Evolutionary conservation across 2,888 invertebrate species (phyloP).

Genomic region (Drosophila koepferae): DNA sequence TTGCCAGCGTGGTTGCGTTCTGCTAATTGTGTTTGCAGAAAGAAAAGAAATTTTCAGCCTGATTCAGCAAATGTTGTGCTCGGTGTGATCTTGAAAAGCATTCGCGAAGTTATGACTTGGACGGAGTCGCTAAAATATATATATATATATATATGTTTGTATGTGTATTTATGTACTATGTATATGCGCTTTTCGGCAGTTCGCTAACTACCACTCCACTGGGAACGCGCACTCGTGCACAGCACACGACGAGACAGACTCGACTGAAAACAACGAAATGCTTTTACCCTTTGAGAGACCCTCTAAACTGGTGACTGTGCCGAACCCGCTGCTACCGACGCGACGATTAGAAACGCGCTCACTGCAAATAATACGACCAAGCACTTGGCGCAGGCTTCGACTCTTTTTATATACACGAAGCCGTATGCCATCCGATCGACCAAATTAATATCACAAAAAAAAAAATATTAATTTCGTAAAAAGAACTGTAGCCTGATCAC

Average conservation of each 20-base stretch:
- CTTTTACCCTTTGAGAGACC: conserved; percentile 53
- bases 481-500: neutral
- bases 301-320: conserved; percentile 9
- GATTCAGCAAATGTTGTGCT: conserved; percentile 19
- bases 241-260: conserved; percentile 40
- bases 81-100: conserved; percentile 32
- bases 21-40: neutral
- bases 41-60: conserved; percentile 10
- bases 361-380: conserved; percentile 29
- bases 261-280: conserved; percentile 43
- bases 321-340: conserved; percentile 31
- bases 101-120: conserved; percentile 22
- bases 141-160: neutral
- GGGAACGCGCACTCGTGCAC: conserved; percentile 39
- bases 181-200: neutral
- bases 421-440: conserved; percentile 27
- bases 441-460: conserved; percentile 21
- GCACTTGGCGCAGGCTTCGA: conserved; percentile 30
- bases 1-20: neutral
- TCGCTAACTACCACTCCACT: conserved; percentile 7
- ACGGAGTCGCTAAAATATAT: conserved; percentile 23
- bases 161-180: neutral
- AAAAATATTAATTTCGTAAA: conserved; percentile 1
- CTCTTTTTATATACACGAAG: conserved; percentile 57
- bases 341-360: conserved; percentile 38